Evolutionary conservation across 1,140 invertebrate genomes (phyloP).

Genomic region (Heliothis subflexa): DNA sequence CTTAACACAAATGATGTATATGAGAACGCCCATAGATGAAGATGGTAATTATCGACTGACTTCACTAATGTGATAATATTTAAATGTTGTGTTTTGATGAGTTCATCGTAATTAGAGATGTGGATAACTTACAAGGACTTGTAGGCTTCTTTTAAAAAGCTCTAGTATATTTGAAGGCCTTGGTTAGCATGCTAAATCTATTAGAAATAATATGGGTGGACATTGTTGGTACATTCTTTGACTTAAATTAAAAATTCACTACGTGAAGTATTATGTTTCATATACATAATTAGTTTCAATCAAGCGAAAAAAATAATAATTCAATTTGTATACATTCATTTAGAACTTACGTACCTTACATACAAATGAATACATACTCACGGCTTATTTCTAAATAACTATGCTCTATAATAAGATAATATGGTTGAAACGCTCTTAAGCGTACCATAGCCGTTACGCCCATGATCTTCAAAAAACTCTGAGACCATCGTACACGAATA

Average conservation of each 20-base stretch:
- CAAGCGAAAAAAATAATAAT: no score
- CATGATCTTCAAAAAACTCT: constrained; percentile 12
- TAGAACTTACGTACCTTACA: no score
- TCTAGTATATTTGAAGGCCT: no score
- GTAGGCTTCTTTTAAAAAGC: no score
- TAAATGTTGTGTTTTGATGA: constrained; percentile 77
- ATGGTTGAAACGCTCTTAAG: constrained; percentile 6
- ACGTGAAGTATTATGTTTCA: no score
- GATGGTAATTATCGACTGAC: constrained; percentile 76
- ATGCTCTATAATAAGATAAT: constrained; percentile 12
- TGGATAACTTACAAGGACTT: no score
- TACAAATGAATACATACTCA: not conserved
- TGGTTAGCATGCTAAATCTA: no score
- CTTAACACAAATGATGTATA: constrained; percentile 82
- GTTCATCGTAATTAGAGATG: constrained; percentile 74
- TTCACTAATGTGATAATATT: constrained; percentile 79
- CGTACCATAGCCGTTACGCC: constrained; percentile 17
- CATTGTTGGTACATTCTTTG: no score
- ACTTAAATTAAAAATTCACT: no score
- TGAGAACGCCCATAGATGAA: constrained; percentile 77
- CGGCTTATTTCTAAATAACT: not conserved
- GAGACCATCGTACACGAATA: constrained; percentile 15
- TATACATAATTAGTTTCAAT: no score
- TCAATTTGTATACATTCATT: no score
- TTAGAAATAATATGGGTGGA: no score